Evolutionary conservation across 2,888 invertebrate species (phyloP).

Genomic region (Elegia similella): DNA sequence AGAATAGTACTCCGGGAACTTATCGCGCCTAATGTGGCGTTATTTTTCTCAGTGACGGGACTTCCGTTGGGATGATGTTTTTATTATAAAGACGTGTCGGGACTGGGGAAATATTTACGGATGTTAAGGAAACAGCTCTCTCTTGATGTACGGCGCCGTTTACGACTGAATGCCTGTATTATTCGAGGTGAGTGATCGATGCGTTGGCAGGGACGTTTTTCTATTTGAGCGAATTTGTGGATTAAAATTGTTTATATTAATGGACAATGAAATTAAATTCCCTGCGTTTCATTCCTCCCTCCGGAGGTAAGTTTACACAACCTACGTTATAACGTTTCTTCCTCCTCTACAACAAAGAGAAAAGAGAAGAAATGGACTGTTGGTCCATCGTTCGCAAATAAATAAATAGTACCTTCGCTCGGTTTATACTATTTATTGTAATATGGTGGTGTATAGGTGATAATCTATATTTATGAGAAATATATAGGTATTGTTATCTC

Average conservation of each 20-base stretch:
- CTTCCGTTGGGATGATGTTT: constrained; percentile 64
- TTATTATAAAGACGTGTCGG: constrained; percentile 74
- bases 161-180: constrained; percentile 51
- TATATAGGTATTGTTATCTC: too few relatives aligned
- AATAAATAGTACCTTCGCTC: too few relatives aligned
- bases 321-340: too few relatives aligned
- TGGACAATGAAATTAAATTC: neutral
- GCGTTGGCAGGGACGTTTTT: constrained; percentile 18
- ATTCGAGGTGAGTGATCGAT: constrained; percentile 48
- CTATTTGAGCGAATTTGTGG: neutral
- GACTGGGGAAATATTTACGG: constrained; percentile 63
- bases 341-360: too few relatives aligned
- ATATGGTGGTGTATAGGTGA: too few relatives aligned
- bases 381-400: too few relatives aligned
- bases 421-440: too few relatives aligned
- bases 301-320: too few relatives aligned
- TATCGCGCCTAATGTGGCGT: constrained; percentile 68
- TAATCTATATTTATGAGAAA: too few relatives aligned
- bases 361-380: too few relatives aligned
- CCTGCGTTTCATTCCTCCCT: too few relatives aligned
- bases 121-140: constrained; percentile 54
- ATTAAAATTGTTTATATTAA: neutral
- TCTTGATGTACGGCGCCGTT: constrained; percentile 55
- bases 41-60: constrained; percentile 48
- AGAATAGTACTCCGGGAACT: constrained; percentile 65